Evolutionary conservation across 2,888 invertebrate species (phyloP).

Genomic region (Meiosimyza platycephala): DNA sequence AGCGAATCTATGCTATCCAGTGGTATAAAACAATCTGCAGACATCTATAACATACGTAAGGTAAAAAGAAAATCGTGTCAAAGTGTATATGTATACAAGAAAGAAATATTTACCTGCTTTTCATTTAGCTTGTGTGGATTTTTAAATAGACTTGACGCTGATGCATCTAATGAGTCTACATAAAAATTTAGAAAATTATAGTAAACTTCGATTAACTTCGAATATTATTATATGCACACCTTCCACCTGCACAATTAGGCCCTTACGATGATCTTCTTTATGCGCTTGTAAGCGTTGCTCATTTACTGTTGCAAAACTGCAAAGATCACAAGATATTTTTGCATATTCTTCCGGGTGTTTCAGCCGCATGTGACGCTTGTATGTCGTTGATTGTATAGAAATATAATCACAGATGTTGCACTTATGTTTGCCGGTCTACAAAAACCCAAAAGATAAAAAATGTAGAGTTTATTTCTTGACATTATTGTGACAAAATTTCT

Average conservation of each 20-base stretch:
- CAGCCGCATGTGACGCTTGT: conserved; percentile 72
- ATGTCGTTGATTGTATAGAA: conserved; percentile 77
- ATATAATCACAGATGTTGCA: conserved; percentile 77
- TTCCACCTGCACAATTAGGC: conserved; percentile 57
- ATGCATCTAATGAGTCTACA: conserved; percentile 56
- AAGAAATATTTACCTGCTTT: conserved; percentile 50
- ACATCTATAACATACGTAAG: conserved; percentile 50
- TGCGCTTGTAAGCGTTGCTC: conserved; percentile 55
- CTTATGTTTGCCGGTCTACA: conserved; percentile 70
- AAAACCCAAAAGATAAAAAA: conserved; percentile 19
- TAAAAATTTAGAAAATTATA: conserved; percentile 5
- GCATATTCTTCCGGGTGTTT: conserved; percentile 69
- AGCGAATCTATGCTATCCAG: conserved; percentile 63
- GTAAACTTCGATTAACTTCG: not conserved
- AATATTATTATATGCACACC: conserved; percentile 41
- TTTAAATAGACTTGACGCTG: conserved; percentile 48
- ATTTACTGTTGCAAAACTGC: conserved; percentile 60
- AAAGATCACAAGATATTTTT: conserved; percentile 60
- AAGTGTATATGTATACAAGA: not conserved
- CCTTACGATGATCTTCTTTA: conserved; percentile 61
- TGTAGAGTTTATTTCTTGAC: not conserved
- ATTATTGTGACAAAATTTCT: too few relatives aligned
- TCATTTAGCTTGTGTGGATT: conserved; percentile 51
- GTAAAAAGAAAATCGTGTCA: conserved; percentile 16
- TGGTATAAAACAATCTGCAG: conserved; percentile 63